Evolutionary conservation across 2,797 vertebrate genomes (phyloP), one percentile per base, ranked within the genome.

Genomic region (Helarctos malayanus): DNA sequence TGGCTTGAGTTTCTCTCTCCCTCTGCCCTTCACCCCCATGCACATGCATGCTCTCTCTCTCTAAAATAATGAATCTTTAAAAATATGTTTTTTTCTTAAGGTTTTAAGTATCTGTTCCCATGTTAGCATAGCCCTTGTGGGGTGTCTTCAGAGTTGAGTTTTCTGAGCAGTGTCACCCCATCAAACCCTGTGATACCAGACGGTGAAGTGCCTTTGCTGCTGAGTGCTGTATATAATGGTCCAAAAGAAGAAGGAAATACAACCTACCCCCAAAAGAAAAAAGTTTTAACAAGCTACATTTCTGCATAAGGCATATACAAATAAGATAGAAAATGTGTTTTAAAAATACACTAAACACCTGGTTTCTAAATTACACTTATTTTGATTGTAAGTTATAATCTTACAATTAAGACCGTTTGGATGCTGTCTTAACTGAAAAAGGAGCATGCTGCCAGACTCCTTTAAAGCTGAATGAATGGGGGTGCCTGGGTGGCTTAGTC

Each of bases 401-500:
- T 41, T 41, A 41, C 4, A 41, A 41, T 41, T 41, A 41, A 41
- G 41, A 41, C 41, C 41, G 41, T 86, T 85, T 78, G 32, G 27
- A 61, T 75, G 21, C 8, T 94, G 45, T 69, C n/a, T 76, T 95
- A 29, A 92, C 23, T 85, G 25, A 47, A 96, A 94, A 76, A 54
- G 10, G 69, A 94, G 3, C 38, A 38, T 95, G 38, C 78, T 87
- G 32, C 69, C 54, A 86, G 21, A 71, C 27, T 86, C 76, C 11
- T 71, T 69, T 81, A 19, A 82, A 65, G 54, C 23, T 52, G 29
- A 82, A 45, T 25, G 23, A 73, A 14, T 73, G 35, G 38, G 38
- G 69, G 23, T 25, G 12, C 69, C 38, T 41, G 69, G 2, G 5
- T 71, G 21, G 35, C 68, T 41, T 12, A 41, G 35, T 71, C 13